Evolutionary conservation across 2,888 invertebrate genomes (phyloP).

Genomic region (Oasisia sp.): DNA sequence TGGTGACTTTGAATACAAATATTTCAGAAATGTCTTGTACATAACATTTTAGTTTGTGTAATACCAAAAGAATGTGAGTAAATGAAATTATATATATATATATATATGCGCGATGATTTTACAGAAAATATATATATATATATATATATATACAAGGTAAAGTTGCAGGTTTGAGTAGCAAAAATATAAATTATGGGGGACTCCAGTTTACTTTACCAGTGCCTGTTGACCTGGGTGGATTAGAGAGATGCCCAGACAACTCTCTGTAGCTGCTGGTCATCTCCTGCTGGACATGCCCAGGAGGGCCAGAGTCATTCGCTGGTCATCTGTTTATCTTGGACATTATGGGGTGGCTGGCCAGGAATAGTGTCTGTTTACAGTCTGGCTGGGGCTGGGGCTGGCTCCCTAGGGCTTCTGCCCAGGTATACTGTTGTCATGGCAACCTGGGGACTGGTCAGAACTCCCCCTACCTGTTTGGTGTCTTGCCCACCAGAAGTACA

Average conservation of each 20-base stretch:
- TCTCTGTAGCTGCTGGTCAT: neutral
- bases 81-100: no score
- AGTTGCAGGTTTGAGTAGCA: neutral
- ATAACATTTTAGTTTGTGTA: no score
- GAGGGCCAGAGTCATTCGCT: neutral
- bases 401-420: neutral
- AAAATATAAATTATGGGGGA: neutral
- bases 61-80: no score
- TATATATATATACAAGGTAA: neutral
- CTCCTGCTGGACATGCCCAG: neutral
- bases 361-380: neutral
- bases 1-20: no score
- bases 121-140: no score
- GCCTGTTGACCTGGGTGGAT: neutral
- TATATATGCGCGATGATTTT: no score
- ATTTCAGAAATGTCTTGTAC: no score
- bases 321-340: constrained; percentile 9
- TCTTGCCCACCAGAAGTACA: neutral
- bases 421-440: neutral
- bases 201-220: neutral
- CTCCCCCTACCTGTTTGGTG: no score
- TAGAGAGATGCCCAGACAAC: neutral
- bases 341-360: neutral
- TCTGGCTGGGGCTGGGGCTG: neutral
- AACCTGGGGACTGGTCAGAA: neutral